A percentile compares a stretch with the other conserved stretches of the same genome.
These are phyloP conservation scores for Tachina lurida DNA, from an alignment of 2,888 invertebrate species.

Conservation along the genomic window DNA sequence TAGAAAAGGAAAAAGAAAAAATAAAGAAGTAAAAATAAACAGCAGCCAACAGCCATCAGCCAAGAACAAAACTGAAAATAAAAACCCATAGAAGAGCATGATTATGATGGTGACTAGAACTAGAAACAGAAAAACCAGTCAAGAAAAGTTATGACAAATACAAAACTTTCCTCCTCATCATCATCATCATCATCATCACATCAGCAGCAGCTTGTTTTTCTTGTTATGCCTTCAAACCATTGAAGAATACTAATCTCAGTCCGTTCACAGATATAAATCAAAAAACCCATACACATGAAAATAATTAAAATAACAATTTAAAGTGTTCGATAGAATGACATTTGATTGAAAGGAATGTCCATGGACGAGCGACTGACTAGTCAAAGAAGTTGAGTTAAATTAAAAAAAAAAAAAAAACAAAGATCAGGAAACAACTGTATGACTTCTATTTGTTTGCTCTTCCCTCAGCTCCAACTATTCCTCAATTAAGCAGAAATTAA, in stretches of 20 bases:
- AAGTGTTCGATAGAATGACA: slow-evolving; percentile 68
- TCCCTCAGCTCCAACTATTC: slow-evolving; percentile 11
- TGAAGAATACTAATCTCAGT: slow-evolving; percentile 1
- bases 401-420: slow-evolving; percentile 3
- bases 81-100: slow-evolving; percentile 11
- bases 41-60: background rate
- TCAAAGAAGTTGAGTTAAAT: slow-evolving; percentile 32
- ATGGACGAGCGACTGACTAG: slow-evolving; percentile 26
- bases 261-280: background rate
- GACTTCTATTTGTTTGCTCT: slow-evolving; percentile 26
- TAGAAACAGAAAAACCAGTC: slow-evolving; percentile 24
- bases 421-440: slow-evolving; percentile 47
- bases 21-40: background rate
- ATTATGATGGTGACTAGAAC: slow-evolving; percentile 36
- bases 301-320: slow-evolving; percentile 64
- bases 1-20: slow-evolving; percentile 25
- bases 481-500: slow-evolving; percentile 53
- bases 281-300: slow-evolving; percentile 43
- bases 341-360: slow-evolving; percentile 70
- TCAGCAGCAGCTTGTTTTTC: slow-evolving; percentile 4
- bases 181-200: too few species aligned
- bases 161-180: background rate
- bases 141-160: background rate
- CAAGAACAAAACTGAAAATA: slow-evolving; percentile 37
- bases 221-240: background rate